Evolutionary conservation across 2,888 invertebrate species (phyloP).

Genomic region (Lysandra coridon): DNA sequence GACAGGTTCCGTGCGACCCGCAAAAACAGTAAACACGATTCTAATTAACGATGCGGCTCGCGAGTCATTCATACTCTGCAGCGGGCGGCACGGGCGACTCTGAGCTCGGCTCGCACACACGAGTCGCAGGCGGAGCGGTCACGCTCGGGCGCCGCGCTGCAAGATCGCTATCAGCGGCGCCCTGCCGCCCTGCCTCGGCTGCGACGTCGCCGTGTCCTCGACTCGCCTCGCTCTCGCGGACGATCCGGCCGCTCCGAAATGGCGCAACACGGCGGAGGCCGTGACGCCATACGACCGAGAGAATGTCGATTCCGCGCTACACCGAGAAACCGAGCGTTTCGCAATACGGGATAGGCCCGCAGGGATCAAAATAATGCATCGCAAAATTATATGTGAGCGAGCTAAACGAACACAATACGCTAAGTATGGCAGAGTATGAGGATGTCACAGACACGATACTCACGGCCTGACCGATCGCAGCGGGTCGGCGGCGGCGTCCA

Average conservation of each 20-base stretch:
- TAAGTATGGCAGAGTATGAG: constrained; percentile 48
- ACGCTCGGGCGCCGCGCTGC: constrained; percentile 74
- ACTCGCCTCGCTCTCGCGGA: constrained; percentile 56
- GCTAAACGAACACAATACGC: constrained; percentile 51
- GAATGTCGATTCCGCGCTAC: constrained; percentile 72
- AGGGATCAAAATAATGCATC: constrained; percentile 72
- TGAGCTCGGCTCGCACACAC: constrained; percentile 40
- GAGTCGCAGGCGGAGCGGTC: constrained; percentile 60
- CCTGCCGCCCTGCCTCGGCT: constrained; percentile 52
- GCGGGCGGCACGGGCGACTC: constrained; percentile 47
- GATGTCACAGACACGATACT: constrained; percentile 58
- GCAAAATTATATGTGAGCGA: constrained; percentile 53
- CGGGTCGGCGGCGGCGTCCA: constrained; percentile 78
- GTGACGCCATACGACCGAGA: constrained; percentile 75
- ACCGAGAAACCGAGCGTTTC: constrained; percentile 72
- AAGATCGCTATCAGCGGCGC: constrained; percentile 64
- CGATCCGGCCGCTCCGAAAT: constrained; percentile 71
- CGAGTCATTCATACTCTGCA: constrained; percentile 58
- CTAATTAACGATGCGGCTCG: constrained; percentile 64
- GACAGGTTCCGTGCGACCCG: constrained; percentile 63
- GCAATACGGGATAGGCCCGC: constrained; percentile 72
- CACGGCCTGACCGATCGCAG: constrained; percentile 78
- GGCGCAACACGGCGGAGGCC: constrained; percentile 77
- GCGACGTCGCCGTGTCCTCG: constrained; percentile 61
- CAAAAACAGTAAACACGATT: constrained; percentile 77